These are phyloP conservation scores for Pangasianodon hypophthalmus DNA, from an alignment of 2,113 vertebrate species.

Conservation along the genomic window DNA sequence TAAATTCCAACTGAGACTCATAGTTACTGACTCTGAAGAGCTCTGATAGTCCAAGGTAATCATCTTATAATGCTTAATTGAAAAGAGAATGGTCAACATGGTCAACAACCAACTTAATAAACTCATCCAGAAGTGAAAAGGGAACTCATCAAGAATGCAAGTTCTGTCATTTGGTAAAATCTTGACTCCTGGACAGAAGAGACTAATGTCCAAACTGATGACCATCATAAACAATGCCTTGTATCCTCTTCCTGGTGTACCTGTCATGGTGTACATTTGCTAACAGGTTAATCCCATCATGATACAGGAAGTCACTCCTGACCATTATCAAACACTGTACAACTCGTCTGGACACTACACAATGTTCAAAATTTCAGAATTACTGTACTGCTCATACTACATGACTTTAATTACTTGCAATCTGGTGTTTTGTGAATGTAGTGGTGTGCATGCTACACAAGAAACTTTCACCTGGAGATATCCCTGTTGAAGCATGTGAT, in stretches of 20 bases:
- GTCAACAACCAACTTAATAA: too few species aligned
- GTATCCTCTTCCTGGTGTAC: not conserved
- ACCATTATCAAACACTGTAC: not conserved
- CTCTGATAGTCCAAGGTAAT: not conserved
- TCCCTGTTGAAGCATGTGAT: not conserved
- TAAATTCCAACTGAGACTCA: constrained; percentile 29
- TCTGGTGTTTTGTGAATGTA: not conserved
- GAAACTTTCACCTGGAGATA: not conserved
- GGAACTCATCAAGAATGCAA: too few species aligned
- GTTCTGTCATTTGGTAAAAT: not conserved
- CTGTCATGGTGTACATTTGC: not conserved
- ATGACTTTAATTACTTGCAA: not conserved
- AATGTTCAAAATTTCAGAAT: not conserved
- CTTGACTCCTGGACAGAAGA: not conserved
- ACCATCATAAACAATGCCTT: not conserved
- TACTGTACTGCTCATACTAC: not conserved
- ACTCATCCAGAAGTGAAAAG: too few species aligned
- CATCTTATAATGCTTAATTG: not conserved
- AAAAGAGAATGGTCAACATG: not conserved
- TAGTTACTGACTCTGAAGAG: constrained; percentile 13
- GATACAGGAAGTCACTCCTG: not conserved
- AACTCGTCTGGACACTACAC: not conserved
- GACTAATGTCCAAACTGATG: not conserved
- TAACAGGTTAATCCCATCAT: not conserved
- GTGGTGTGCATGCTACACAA: not conserved